phyloP scores from a whole-genome alignment of 2,888 invertebrate species.

The Molorchus minor region DNA sequence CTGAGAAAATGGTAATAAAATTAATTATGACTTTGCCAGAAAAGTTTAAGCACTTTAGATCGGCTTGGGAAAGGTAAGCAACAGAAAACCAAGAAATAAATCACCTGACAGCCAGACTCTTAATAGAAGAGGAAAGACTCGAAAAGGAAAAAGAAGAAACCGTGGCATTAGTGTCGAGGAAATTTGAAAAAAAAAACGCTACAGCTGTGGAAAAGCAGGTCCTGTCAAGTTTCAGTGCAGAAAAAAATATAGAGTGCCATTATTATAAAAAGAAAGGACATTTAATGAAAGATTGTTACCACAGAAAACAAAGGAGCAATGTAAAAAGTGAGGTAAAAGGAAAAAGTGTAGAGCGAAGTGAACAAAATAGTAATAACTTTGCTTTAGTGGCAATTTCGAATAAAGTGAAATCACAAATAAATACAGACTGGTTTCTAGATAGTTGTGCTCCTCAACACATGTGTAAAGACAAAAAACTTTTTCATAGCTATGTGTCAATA shows the following conservation, averaged over 20 bases:
- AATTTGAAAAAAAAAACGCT: too few relatives aligned
- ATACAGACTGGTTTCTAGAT: conserved; percentile 20
- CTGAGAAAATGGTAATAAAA: conserved; percentile 36
- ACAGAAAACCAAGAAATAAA: conserved; percentile 37
- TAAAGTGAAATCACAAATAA: conserved; percentile 6
- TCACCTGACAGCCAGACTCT: conserved; percentile 40
- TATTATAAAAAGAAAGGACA: conserved; percentile 34
- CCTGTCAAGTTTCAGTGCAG: conserved; percentile 20
- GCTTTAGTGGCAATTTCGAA: conserved; percentile 12
- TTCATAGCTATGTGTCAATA: conserved; percentile 15
- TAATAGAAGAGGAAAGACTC: conserved; percentile 42
- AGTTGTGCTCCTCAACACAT: conserved; percentile 36
- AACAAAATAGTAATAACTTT: conserved; percentile 6
- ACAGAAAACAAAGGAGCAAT: conserved; percentile 20
- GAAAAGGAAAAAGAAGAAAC: conserved; percentile 21
- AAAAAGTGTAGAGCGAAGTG: not conserved
- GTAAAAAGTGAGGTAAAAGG: too few relatives aligned
- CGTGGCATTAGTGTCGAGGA: conserved; percentile 12
- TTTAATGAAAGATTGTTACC: conserved; percentile 21
- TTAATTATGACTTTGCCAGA: conserved; percentile 36
- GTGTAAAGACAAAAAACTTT: conserved; percentile 31
- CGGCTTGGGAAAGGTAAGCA: conserved; percentile 43
- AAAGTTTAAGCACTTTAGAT: too few relatives aligned
- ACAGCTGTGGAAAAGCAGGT: conserved; percentile 26
- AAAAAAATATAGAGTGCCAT: conserved; percentile 25